Evolutionary conservation across 2,113 vertebrate genomes (phyloP), one percentile per base, ranked within the genome.

Genomic region (Circaetus cinerascens): DNA sequence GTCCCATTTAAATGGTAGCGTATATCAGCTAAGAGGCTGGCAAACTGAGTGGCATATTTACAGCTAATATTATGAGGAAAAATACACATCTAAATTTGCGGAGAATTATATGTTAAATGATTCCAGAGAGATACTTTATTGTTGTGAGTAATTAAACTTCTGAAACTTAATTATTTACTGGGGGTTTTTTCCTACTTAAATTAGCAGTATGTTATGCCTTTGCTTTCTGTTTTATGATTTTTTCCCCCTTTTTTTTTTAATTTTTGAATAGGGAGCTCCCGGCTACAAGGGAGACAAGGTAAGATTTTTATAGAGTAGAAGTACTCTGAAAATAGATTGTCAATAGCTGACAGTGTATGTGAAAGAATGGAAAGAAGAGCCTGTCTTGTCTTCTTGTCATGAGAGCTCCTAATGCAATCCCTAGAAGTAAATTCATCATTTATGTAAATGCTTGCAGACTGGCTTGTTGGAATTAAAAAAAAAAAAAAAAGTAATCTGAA

Each of bases 251-350:
- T 38, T 53, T 66, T 43, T 71, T 57, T 74, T 6, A 67, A 40
- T 83, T 92, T 97, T 93, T 48, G 19, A 95, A 73, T 94, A 99
- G 99, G 99, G 99, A 63, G 82, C 56, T 92, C 93, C 98, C 81
- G 99, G 99, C 27, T 98, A 98, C 90, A 99, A 98, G 69, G 99
- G 99, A 83, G 98, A 98, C 74, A 99, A 99, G 99, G 99, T 99
- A 96, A 97, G 98, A 77, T 93, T 73, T 27, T 87, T 72, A 45
- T 15, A 60, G 55, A 63, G 34, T 62, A 76, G 38, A 64, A 72
- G 22, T 38, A 69, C 13, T 64, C 32, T 86, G 76, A 62, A 72
- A 48, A 46, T 38, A 34, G 38, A n/a, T 79, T 85, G 10, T 50
- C 56, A 79, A 13, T 88, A 67, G 21, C 36, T 90, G 60, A 46